Evolutionary conservation across 2,797 vertebrate species (phyloP).

Genomic region (Periparus ater): DNA sequence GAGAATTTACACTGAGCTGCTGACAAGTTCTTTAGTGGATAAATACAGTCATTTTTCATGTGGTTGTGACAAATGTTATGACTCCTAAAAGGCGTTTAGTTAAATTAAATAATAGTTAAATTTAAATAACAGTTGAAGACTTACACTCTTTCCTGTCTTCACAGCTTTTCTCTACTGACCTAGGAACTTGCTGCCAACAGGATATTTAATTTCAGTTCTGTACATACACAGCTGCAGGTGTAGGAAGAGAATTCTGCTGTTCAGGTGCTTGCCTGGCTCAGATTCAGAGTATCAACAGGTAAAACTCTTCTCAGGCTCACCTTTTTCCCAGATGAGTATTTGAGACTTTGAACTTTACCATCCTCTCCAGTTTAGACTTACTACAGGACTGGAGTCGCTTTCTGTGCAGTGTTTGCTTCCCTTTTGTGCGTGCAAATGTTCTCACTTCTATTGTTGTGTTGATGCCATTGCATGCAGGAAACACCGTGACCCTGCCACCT

Average conservation of each 20-base stretch:
- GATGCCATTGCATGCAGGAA: neutral
- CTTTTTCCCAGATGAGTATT: neutral
- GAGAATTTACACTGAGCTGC: neutral
- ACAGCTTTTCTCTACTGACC: neutral
- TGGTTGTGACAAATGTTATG: neutral
- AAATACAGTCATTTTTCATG: neutral
- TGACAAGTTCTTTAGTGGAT: neutral
- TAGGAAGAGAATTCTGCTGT: neutral
- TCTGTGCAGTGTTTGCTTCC: neutral
- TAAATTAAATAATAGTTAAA: neutral
- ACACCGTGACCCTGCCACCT: neutral
- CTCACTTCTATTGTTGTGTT: neutral
- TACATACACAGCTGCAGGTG: neutral
- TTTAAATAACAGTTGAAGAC: neutral
- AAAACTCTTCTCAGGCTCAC: neutral
- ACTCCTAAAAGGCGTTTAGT: neutral
- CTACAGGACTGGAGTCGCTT: neutral
- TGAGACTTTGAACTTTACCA: fast-evolving
- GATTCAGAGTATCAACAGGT: neutral
- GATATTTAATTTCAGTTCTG: neutral
- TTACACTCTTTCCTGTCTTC: neutral
- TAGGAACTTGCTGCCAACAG: slow-evolving; percentile 10
- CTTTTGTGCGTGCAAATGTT: neutral
- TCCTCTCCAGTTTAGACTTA: neutral
- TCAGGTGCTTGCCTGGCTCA: neutral